phyloP scores from a whole-genome alignment of 92 coral and sea anemone genomes.

The Phenganax stokvisi region DNA sequence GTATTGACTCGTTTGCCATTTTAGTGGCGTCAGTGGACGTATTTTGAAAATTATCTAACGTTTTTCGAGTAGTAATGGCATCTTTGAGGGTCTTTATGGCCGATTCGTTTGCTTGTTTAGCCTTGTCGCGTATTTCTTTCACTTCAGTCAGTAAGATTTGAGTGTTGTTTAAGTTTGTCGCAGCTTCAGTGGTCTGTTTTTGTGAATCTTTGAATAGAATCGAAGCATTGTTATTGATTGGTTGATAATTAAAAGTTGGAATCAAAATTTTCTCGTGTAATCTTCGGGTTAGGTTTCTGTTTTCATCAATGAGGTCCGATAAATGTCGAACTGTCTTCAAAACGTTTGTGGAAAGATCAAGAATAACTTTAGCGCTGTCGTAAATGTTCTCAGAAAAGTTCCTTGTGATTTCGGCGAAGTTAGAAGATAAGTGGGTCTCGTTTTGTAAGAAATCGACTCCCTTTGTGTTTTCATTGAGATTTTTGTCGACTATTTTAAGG shows the following conservation, averaged over 20 bases:
- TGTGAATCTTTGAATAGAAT: constrained; percentile 24
- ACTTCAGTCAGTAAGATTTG: constrained; percentile 60
- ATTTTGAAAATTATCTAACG: constrained; percentile 55
- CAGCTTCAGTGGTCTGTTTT: constrained; percentile 43
- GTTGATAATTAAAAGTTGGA: constrained; percentile 40
- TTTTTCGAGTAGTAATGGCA: constrained; percentile 61
- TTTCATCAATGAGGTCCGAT: constrained; percentile 38
- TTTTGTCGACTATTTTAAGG: neutral
- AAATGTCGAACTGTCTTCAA: constrained; percentile 4
- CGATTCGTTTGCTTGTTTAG: constrained; percentile 58
- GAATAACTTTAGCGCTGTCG: neutral
- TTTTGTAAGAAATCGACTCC: constrained; percentile 5
- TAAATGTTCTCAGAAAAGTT: neutral
- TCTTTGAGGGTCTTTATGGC: constrained; percentile 66
- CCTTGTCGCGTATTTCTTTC: constrained; percentile 50
- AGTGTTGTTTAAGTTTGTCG: constrained; percentile 33
- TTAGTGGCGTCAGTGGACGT: constrained; percentile 59
- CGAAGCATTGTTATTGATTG: constrained; percentile 44
- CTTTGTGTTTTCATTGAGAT: neutral
- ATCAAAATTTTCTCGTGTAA: constrained; percentile 37
- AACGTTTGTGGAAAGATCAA: neutral
- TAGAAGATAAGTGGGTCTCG: neutral
- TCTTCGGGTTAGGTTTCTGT: constrained; percentile 44
- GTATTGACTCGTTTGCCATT: constrained; percentile 62
- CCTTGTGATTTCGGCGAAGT: neutral